phyloP scores from a whole-genome alignment of 2,888 invertebrate genomes.

The Papilio demoleus region DNA sequence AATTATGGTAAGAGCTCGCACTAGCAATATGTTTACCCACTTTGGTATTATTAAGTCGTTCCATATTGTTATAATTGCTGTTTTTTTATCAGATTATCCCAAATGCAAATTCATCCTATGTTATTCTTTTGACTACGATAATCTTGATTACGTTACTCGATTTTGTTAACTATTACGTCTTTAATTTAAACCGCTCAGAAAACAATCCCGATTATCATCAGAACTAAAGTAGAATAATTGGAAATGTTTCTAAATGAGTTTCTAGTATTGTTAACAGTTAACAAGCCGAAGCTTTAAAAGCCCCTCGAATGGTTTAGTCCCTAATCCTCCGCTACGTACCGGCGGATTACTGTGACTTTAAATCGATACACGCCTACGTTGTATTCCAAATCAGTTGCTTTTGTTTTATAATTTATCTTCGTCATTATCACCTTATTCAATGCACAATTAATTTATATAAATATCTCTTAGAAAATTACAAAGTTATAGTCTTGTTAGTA shows the following conservation, averaged over 20 bases:
- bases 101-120: neutral
- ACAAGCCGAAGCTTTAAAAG: conserved; percentile 8
- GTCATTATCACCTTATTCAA: neutral
- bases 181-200: neutral
- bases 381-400: neutral
- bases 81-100: conserved; percentile 4
- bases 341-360: conserved; percentile 65
- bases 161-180: neutral
- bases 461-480: no score
- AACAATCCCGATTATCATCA: neutral
- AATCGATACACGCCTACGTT: conserved; percentile 55
- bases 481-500: neutral
- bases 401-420: neutral
- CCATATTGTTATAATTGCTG: conserved; percentile 16
- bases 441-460: neutral
- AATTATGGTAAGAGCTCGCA: conserved; percentile 63
- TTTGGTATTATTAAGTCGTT: conserved; percentile 41
- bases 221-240: conserved; percentile 13
- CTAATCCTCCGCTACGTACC: conserved; percentile 60
- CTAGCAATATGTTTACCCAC: conserved; percentile 51
- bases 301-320: conserved; percentile 42
- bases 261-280: neutral
- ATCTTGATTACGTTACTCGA: neutral
- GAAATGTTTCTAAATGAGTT: conserved; percentile 8
- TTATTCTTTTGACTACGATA: neutral